Evolutionary conservation across 2,113 vertebrate genomes (phyloP), one percentile per base, ranked within the genome.

Genomic region (Lepidothrix coronata): DNA sequence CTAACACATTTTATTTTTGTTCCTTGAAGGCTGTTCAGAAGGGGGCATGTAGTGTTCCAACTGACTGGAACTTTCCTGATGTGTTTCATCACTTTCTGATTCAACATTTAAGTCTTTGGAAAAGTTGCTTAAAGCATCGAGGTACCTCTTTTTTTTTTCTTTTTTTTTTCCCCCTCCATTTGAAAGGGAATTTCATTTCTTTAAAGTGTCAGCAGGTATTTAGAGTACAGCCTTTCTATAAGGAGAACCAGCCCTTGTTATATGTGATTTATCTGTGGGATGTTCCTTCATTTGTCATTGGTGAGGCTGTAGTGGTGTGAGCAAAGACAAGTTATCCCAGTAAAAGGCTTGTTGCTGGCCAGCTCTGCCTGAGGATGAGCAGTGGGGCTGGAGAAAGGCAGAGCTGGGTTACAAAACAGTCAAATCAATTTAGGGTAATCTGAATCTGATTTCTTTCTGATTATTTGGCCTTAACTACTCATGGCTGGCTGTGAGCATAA

Each of bases 21-120:
- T 85, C 12, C 68, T 93, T 88, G 91, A 85, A 87, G 65, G 39
- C 59, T 85, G 63, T 77, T 94, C 54, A 79, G 88, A 81, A 72
- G 57, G 48, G 25, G 14, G 6, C 57, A 33, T 62, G n/a, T 80
- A 35, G 46, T 72, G 33, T 85, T 93, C 87, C 61, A 52, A 39
- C 73, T 82, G 66, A 35, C 28, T 80, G 71, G 75, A 76, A 72
- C 44, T 93, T 92, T 92, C 58, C 54, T 84, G 35, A 72, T 75
- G n/a, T 33, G 41, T 89, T 91, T 86, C 75, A 93, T 84, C 57
- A 49, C 39, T 95, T 94, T 92, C 71, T 89, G 43, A 89, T 92
- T 91, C 71, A 93, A 93, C 43, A 65, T 76, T 80, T 78, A 72
- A 35, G 43, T 63, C 39, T 95, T 93, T 30, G 33, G 75, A 92